Evolutionary conservation across 2,888 invertebrate genomes (phyloP), one percentile per base, ranked within the genome.

Genomic region (Dicranocentrus wangi): DNA sequence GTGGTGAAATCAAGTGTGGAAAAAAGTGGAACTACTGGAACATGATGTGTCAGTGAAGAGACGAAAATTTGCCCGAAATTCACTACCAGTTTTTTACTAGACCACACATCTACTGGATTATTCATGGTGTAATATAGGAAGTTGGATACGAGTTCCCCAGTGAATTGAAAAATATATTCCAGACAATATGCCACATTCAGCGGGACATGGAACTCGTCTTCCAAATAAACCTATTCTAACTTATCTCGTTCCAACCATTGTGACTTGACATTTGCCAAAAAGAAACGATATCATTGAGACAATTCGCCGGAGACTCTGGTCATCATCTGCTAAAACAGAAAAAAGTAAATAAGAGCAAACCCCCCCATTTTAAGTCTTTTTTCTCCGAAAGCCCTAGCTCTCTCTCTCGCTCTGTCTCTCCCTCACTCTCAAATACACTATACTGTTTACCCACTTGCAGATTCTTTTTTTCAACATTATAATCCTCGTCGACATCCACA

Each of bases 251-350:
- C 5, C 42, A 55, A 8, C 68, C 55, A 23, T 55, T 10, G 61
- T 71, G 71, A 79, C 61, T 80, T 73, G 73, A 80, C 80, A 80
- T 80, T 79, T 72, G 80, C 72, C 79, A 79, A 80, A 80, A 73
- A 73, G 61, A 2, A 21, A 8, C 13, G 25, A 65, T 2, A 10
- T n/a, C n/a, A n/a, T 13, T 27, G 32, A 70, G 53, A 65, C 17
- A 61, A n/a, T 78, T 19, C 47, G 7, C 39, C 51, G 3, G n/a
- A 69, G 63, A 78, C 27, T 28, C 10, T 61, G 58, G 58, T 58
- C 58, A 58, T 58, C 58, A 58, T 58, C 25, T 53, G 53, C 8
- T n/a, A 53, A 17, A 17, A 53, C 19, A 10, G 53, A 17, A 1
- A 21, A 53, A 51, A 51, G 51, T 51, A 3, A 51, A 51, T 5